A percentile compares a stretch with the other conserved stretches of the same genome.
Conservation (phyloP, 1,140 invertebrate genomes). For the Pissodes strobi region DNA sequence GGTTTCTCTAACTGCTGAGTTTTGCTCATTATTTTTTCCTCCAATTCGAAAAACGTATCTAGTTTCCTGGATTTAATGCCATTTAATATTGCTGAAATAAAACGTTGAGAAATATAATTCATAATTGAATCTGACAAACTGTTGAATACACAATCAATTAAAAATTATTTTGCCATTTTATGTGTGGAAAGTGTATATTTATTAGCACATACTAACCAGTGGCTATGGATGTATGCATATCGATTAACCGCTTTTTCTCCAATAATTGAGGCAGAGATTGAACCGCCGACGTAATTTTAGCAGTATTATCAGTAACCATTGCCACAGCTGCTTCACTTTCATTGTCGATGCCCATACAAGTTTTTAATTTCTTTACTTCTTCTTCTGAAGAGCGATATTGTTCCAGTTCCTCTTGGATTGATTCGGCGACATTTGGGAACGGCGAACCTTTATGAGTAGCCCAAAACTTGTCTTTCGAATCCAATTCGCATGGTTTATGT, state of each 20-base stretch:
- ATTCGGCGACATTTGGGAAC: conserved; percentile 96
- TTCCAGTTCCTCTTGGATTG: conserved; percentile 97
- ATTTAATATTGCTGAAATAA: conserved; percentile 72
- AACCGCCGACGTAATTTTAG: conserved; percentile 90
- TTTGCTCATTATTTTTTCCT: conserved; percentile 96
- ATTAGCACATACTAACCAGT: conserved; percentile 65
- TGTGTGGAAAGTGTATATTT: not conserved
- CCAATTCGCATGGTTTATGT: conserved; percentile 89
- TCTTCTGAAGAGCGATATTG: conserved; percentile 92
- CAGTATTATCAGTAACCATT: conserved; percentile 92
- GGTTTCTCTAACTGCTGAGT: conserved; percentile 72
- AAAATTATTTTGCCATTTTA: not conserved
- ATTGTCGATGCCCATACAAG: conserved; percentile 85
- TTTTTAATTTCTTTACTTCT: conserved; percentile 93
- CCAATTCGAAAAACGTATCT: conserved; percentile 95
- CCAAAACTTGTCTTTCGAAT: conserved; percentile 91
- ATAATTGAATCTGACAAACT: conserved; percentile 12
- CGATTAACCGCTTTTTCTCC: conserved; percentile 96
- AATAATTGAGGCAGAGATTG: conserved; percentile 94
- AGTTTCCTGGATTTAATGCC: conserved; percentile 89
- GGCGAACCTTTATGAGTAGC: conserved; percentile 91
- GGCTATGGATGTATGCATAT: conserved; percentile 98
- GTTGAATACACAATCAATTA: not conserved
- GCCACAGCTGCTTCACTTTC: conserved; percentile 76
- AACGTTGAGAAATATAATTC: not conserved